Percentiles rank a stretch among this genome's conserved stretches.
phyloP scores from a whole-genome alignment of 2,888 invertebrate genomes.

The Onthophagus sagittarius region DNA sequence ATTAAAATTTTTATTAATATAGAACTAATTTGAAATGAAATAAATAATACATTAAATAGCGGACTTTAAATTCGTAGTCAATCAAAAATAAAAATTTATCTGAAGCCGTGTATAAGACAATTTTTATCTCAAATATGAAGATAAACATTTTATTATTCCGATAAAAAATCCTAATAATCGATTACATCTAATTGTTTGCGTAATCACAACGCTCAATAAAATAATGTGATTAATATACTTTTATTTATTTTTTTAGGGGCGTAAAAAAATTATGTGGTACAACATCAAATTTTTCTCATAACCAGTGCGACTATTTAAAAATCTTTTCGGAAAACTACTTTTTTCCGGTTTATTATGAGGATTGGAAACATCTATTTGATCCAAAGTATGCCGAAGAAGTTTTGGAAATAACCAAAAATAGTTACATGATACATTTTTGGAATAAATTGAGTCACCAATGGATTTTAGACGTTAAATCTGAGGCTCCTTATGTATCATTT shows the following conservation, averaged over 20 bases:
- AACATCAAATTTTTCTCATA: background rate
- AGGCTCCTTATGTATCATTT: background rate
- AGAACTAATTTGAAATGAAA: background rate
- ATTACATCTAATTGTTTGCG: no score
- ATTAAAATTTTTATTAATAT: background rate
- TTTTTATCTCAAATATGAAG: no score
- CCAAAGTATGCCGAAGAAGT: background rate
- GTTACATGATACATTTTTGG: background rate
- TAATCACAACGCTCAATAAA: no score
- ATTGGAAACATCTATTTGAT: background rate
- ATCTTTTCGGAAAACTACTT: background rate
- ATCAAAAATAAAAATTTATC: no score
- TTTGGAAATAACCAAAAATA: background rate
- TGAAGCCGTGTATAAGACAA: no score
- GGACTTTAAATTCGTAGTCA: no score
- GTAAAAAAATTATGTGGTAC: background rate
- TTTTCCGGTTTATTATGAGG: background rate
- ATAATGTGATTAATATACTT: no score
- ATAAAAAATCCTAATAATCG: no score
- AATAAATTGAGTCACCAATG: background rate
- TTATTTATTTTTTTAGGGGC: background rate
- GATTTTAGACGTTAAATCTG: background rate
- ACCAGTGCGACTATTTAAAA: background rate
- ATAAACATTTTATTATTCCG: no score
- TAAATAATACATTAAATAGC: no score